Conservation (phyloP, 2,113 vertebrate species). For the Loxodonta africana region DNA sequence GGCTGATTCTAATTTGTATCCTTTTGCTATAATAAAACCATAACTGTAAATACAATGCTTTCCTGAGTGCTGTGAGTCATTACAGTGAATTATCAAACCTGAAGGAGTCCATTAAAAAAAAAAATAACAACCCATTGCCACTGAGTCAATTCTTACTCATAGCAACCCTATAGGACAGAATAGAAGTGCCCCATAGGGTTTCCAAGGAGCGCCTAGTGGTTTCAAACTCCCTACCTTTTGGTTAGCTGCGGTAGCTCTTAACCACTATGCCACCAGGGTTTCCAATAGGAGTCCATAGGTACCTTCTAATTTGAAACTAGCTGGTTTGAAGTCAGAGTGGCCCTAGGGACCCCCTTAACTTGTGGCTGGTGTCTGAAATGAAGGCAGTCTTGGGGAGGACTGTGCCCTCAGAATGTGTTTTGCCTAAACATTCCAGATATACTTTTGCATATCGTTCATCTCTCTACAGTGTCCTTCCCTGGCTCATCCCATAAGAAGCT, state of each 20-base stretch:
- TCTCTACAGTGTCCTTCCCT: background rate
- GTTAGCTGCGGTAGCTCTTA: no score
- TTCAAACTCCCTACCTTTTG: no score
- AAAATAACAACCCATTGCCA: no score
- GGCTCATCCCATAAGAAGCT: background rate
- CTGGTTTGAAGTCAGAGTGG: background rate
- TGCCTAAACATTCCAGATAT: background rate
- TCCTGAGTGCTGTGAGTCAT: background rate
- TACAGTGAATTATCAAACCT: background rate
- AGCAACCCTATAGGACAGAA: no score
- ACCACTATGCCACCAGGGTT: no score
- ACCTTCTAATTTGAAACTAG: background rate
- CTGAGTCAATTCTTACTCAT: no score
- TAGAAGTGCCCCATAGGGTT: no score
- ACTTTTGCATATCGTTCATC: background rate
- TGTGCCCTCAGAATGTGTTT: background rate
- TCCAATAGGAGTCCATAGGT: background rate
- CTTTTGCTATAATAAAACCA: background rate
- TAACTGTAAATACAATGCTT: background rate
- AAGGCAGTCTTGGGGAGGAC: background rate
- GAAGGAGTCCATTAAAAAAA: background rate
- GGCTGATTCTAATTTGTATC: background rate
- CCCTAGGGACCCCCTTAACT: background rate
- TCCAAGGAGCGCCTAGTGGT: no score
- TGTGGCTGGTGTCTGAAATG: background rate